These are phyloP conservation scores for Drosophila nannoptera DNA, from an alignment of 1,140 invertebrate species.

Conservation along the genomic window DNA sequence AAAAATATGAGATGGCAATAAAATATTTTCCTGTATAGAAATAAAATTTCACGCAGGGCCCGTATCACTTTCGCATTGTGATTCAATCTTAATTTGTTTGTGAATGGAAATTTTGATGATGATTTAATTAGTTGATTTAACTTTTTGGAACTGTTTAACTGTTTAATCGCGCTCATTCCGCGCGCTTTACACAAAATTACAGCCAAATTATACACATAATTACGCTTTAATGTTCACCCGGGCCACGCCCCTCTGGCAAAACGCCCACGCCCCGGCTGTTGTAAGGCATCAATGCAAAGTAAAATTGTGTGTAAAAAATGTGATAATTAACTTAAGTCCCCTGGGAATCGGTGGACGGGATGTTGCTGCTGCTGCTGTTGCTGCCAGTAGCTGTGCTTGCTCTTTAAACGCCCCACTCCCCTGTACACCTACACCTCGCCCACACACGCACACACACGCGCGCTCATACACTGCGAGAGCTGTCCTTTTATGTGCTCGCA, in stretches of 20 bases:
- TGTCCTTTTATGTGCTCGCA: constrained; percentile 21
- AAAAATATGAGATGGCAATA: not conserved
- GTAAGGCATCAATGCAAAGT: constrained; percentile 72
- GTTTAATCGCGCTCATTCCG: constrained; percentile 59
- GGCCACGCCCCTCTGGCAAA: constrained; percentile 28
- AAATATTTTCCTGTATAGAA: too few relatives aligned
- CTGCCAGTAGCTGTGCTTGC: not conserved
- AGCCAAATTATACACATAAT: constrained; percentile 74
- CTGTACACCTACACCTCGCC: not conserved
- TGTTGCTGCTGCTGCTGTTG: constrained; percentile 12
- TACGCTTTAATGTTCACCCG: constrained; percentile 66
- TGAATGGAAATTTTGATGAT: constrained; percentile 7
- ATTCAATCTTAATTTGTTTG: too few relatives aligned
- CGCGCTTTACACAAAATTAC: constrained; percentile 67
- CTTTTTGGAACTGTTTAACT: constrained; percentile 54
- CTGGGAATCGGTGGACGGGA: constrained; percentile 49
- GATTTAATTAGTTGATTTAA: constrained; percentile 68
- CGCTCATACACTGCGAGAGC: not conserved
- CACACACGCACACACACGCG: not conserved
- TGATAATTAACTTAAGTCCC: constrained; percentile 76
- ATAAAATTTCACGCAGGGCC: too few relatives aligned
- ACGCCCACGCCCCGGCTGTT: not conserved
- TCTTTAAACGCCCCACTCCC: constrained; percentile 23
- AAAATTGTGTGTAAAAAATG: constrained; percentile 77
- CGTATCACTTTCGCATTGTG: too few relatives aligned